Conservation (phyloP, 2,113 vertebrate species). For the Psilopogon haemacephalus region DNA sequence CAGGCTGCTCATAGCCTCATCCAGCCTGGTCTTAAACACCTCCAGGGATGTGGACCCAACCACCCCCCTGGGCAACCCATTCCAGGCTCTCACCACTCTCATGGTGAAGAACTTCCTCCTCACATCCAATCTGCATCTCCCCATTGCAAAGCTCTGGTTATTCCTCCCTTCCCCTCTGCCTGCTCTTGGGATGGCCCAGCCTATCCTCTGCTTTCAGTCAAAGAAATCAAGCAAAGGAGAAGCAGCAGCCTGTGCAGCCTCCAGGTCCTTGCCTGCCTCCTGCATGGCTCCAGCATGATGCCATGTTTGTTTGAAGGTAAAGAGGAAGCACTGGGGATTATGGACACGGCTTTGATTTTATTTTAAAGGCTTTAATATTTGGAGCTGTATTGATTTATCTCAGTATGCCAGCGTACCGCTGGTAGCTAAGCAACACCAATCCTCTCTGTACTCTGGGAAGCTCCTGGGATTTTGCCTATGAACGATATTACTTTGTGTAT, state of each 20-base stretch:
- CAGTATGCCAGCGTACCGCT: slow-evolving; percentile 46
- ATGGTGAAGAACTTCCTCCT: too few relatives aligned
- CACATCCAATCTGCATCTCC: too few relatives aligned
- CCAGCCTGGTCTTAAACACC: too few relatives aligned
- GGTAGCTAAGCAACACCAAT: slow-evolving; percentile 77
- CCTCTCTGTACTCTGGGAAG: slow-evolving; percentile 54
- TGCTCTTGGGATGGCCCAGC: neutral
- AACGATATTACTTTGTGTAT: slow-evolving; percentile 72
- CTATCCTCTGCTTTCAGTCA: fast-evolving
- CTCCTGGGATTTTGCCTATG: slow-evolving; percentile 74
- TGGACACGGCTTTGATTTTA: slow-evolving; percentile 54
- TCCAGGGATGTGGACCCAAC: too few relatives aligned
- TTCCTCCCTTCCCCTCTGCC: neutral
- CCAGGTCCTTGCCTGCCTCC: neutral
- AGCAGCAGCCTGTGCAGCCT: neutral
- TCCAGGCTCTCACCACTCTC: too few relatives aligned
- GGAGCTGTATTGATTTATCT: slow-evolving; percentile 77
- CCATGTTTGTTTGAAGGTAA: neutral
- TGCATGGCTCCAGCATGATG: neutral
- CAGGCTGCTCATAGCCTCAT: too few relatives aligned
- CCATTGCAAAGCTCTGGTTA: neutral
- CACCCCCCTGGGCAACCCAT: too few relatives aligned
- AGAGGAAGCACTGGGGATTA: slow-evolving; percentile 18
- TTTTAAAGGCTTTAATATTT: slow-evolving; percentile 71
- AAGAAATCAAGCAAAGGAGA: neutral